These are phyloP conservation scores for Catocala nupta DNA, from an alignment of 2,888 invertebrate species.

Conservation along the genomic window DNA sequence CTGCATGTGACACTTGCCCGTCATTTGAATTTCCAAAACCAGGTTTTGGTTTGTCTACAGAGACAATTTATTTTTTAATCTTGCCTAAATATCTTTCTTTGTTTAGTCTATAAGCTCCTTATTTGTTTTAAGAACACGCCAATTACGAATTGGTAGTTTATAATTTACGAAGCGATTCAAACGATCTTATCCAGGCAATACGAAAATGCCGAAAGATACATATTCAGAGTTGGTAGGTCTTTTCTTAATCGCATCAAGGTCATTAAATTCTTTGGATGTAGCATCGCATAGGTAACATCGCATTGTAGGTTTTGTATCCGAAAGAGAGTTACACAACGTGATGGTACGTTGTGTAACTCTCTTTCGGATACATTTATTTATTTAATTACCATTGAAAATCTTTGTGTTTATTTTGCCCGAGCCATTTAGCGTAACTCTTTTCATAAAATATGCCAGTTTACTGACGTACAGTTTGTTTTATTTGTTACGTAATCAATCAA, in stretches of 20 bases:
- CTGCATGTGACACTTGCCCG: slow-evolving; percentile 48
- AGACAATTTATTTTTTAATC: slow-evolving; percentile 42
- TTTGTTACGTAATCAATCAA: no score
- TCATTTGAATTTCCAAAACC: slow-evolving; percentile 29
- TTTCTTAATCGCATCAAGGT: slow-evolving; percentile 3
- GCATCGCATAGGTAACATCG: slow-evolving; percentile 19
- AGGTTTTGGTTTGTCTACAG: slow-evolving; percentile 54
- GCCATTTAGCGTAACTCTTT: no score
- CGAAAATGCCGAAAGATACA: slow-evolving; percentile 15
- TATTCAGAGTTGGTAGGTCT: slow-evolving; percentile 10
- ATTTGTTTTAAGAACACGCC: slow-evolving; percentile 42
- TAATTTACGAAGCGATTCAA: slow-evolving; percentile 13
- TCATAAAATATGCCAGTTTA: no score
- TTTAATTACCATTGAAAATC: slow-evolving; percentile 9
- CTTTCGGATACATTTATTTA: no score
- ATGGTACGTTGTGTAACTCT: no score
- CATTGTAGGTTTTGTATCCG: slow-evolving; percentile 16
- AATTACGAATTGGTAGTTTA: slow-evolving; percentile 44
- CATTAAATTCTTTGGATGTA: slow-evolving; percentile 22
- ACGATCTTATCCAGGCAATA: slow-evolving; percentile 15
- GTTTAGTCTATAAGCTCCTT: slow-evolving; percentile 29
- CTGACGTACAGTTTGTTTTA: no score
- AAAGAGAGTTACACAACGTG: slow-evolving; percentile 8
- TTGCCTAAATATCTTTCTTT: slow-evolving; percentile 21
- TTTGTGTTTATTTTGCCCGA: no score